phyloP scores from a whole-genome alignment of 2,888 invertebrate genomes.

The Leptopilina drosophilae region DNA sequence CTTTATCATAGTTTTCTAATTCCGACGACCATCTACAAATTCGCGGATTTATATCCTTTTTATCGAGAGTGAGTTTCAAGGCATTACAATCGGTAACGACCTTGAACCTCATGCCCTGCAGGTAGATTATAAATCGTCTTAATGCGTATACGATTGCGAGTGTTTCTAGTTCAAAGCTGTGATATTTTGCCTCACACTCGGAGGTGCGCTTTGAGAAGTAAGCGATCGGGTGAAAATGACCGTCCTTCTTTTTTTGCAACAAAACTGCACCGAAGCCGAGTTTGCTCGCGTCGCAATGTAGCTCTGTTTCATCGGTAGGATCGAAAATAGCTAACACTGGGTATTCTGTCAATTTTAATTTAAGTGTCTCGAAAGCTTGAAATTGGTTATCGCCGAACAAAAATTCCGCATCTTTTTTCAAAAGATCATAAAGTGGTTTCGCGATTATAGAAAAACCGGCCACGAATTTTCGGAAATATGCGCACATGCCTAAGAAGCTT shows the following conservation, averaged over 20 bases:
- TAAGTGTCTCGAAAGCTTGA: not conserved
- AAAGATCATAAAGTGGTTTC: not conserved
- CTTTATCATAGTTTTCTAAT: conserved; percentile 9
- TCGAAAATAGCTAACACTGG: not conserved
- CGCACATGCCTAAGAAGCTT: no score
- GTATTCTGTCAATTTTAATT: not conserved
- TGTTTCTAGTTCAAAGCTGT: not conserved
- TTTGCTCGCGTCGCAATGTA: not conserved
- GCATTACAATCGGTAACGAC: not conserved
- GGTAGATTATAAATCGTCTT: not conserved
- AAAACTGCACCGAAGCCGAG: not conserved
- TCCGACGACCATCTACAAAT: not conserved
- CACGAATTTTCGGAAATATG: no score
- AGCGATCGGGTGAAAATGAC: not conserved
- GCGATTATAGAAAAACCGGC: no score
- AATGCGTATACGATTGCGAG: not conserved
- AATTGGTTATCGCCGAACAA: not conserved
- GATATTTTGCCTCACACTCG: no score
- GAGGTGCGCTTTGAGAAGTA: not conserved
- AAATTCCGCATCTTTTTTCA: not conserved
- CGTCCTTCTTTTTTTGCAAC: not conserved
- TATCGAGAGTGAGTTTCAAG: not conserved
- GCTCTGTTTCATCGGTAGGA: not conserved
- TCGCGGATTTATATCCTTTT: not conserved
- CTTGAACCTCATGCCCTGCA: not conserved